These are phyloP conservation scores for Rafetus swinhoei DNA, from an alignment of 2,113 vertebrate species.

Conservation along the genomic window DNA sequence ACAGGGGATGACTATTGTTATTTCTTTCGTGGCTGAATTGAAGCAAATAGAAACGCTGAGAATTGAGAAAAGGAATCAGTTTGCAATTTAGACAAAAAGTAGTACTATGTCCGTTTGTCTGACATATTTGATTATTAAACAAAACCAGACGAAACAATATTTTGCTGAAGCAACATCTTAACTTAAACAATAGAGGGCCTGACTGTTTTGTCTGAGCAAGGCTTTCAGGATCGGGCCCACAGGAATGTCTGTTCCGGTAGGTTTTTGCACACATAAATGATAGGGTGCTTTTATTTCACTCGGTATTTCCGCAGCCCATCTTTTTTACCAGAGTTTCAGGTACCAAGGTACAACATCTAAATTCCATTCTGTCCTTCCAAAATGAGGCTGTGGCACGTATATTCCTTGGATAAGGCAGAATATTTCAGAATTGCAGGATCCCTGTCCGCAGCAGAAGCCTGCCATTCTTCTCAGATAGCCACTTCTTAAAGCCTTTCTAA, in stretches of 20 bases:
- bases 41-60: slow-evolving; percentile 2
- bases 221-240: neutral
- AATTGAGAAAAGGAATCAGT: neutral
- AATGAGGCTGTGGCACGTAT: neutral
- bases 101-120: neutral
- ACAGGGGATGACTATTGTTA: neutral
- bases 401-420: neutral
- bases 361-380: neutral
- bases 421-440: neutral
- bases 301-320: neutral
- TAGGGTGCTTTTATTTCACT: neutral
- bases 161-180: neutral
- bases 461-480: neutral
- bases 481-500: neutral
- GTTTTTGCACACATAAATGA: neutral
- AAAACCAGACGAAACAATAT: accelerated
- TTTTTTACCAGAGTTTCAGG: neutral
- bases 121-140: neutral
- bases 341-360: neutral
- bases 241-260: neutral
- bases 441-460: neutral
- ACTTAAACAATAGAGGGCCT: neutral
- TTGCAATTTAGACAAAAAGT: neutral
- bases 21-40: neutral
- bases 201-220: neutral